A percentile compares a stretch with the other conserved stretches of the same genome.
phyloP scores from a whole-genome alignment of 2,113 vertebrate species.

The Plotosus lineatus region DNA sequence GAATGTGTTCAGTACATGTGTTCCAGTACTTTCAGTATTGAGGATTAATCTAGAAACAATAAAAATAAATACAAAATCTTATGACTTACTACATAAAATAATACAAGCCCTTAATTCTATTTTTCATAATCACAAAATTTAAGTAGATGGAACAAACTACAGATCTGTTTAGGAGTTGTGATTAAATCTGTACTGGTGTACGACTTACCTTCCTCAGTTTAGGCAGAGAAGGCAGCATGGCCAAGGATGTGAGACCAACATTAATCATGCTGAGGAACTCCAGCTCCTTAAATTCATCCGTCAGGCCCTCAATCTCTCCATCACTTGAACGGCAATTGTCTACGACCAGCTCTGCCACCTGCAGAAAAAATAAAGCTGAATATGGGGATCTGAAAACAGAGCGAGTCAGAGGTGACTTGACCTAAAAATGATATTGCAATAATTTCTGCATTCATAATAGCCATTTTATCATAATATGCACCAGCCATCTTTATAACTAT shows the following conservation, averaged over 20 bases:
- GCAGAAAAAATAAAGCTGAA: slow-evolving; percentile 22
- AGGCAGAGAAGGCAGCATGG: slow-evolving; percentile 90
- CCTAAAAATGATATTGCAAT: too few relatives aligned
- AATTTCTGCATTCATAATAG: too few relatives aligned
- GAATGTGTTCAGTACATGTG: background rate
- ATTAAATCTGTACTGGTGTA: background rate
- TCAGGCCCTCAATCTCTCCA: slow-evolving; percentile 92
- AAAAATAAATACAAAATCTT: background rate
- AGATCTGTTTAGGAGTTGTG: background rate
- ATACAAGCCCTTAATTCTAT: background rate
- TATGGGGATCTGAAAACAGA: background rate
- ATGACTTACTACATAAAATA: background rate
- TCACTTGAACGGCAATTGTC: slow-evolving; percentile 88
- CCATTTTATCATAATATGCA: too few relatives aligned
- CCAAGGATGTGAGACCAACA: slow-evolving; percentile 85
- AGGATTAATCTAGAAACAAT: background rate
- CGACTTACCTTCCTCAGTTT: slow-evolving; percentile 89
- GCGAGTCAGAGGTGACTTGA: background rate
- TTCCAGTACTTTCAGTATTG: background rate
- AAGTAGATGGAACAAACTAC: background rate
- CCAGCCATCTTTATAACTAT: too few relatives aligned
- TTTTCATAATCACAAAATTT: background rate
- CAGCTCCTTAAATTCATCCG: slow-evolving; percentile 89
- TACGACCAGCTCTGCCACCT: slow-evolving; percentile 92
- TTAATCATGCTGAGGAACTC: slow-evolving; percentile 95